These are phyloP conservation scores for Ceratoteleas bidentatus DNA, from an alignment of 1,140 invertebrate genomes.

Conservation along the genomic window DNA sequence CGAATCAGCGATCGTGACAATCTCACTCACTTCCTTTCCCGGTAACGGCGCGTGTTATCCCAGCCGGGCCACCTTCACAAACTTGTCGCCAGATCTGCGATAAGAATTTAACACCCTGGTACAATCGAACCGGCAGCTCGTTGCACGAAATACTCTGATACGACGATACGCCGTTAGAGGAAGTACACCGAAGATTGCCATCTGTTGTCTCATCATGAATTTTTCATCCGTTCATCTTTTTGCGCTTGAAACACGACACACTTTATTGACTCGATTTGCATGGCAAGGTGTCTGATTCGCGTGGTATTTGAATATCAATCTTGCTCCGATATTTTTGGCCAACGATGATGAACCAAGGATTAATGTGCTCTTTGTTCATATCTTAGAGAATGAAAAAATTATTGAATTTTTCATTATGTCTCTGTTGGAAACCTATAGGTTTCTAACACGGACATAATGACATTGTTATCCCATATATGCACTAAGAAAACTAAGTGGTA, in stretches of 20 bases:
- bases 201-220: constrained; percentile 52
- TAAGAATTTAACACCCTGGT: constrained; percentile 50
- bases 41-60: constrained; percentile 34
- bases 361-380: too few relatives aligned
- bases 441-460: too few relatives aligned
- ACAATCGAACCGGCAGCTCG: constrained; percentile 43
- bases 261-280: constrained; percentile 56
- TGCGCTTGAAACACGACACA: constrained; percentile 36
- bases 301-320: constrained; percentile 49
- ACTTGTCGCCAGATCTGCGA: constrained; percentile 52
- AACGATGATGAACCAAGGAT: too few relatives aligned
- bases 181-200: constrained; percentile 53
- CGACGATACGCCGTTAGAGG: constrained; percentile 4
- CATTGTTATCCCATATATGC: too few relatives aligned
- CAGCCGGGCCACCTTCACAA: constrained; percentile 43
- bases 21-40: constrained; percentile 35
- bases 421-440: too few relatives aligned
- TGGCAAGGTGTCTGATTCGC: constrained; percentile 36
- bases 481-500: too few relatives aligned
- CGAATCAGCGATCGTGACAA: constrained; percentile 51
- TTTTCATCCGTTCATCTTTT: constrained; percentile 44
- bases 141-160: constrained; percentile 25
- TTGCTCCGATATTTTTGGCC: neutral
- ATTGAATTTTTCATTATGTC: too few relatives aligned
- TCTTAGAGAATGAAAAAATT: too few relatives aligned